Evolutionary conservation across 2,113 vertebrate species (phyloP), one percentile per base, ranked within the genome.

Genomic region (Philantomba maxwellii): DNA sequence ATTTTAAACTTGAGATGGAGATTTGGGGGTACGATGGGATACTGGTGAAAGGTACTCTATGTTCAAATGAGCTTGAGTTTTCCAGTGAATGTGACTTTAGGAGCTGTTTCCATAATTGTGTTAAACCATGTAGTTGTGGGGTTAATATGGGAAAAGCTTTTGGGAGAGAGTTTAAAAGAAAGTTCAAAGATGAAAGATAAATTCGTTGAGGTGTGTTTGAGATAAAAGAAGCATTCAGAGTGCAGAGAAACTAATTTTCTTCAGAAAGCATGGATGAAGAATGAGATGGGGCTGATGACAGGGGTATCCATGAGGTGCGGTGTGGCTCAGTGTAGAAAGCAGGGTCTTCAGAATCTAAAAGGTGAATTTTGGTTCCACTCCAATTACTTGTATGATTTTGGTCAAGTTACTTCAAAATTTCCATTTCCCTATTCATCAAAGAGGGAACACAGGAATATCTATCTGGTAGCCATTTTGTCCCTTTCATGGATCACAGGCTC

Each of bases 261-360:
- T 75, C 21, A 58, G 87, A 93, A 57, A 26, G 5, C 30, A 28
- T 16, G 43, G 78, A 23, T 51, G n/a, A 39, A 75, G 21, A 82
- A 36, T 47, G 45, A 58, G 33, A 36, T 6, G 17, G 23, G 25
- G 66, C 5, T 49, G 21, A n/a, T 4, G 3, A 49, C 43, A 51
- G 15, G 43, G 1, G 33, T 70, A 58, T 80, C 45, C 28, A 43
- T 1, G 1, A 6, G 5, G n/a, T 1, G 2, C 0, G 2, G 16
- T 28, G 2, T 19, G n/a, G 83, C 5, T 0, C 33, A n/a, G 17
- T 23, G 45, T 62, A n/a, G 58, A 80, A 19, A 88, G 25, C 10
- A 62, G 78, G 7, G 7, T 3, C n/a, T 60, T 87, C 64, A n/a
- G n/a, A 25, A 92, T 86, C 3, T 26, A 89, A 82, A n/a, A 4